Percentiles rank a stretch among this genome's conserved stretches.
Evolutionary conservation across 1,140 invertebrate genomes (phyloP).

Genomic region (Hylaeus volcanicus): DNA sequence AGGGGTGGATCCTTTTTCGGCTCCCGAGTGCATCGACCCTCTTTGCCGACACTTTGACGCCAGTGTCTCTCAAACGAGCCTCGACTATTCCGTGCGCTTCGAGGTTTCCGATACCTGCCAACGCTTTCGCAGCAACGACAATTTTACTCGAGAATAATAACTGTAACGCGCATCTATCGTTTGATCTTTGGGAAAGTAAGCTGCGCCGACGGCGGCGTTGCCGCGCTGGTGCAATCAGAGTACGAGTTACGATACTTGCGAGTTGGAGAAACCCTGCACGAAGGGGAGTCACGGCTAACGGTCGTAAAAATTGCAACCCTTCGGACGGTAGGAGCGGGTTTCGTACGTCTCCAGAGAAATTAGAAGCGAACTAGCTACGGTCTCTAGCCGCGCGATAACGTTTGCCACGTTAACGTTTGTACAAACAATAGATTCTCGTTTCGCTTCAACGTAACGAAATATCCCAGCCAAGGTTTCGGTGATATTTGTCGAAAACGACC

Average conservation of each 20-base stretch:
- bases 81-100: not conserved
- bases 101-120: not conserved
- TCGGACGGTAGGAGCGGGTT: slow-evolving; percentile 21
- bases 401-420: not conserved
- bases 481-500: no score
- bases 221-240: not conserved
- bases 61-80: not conserved
- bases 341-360: slow-evolving; percentile 53
- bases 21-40: slow-evolving; percentile 61
- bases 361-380: not conserved
- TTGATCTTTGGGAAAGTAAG: no score
- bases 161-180: no score
- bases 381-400: not conserved
- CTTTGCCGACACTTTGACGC: slow-evolving; percentile 7
- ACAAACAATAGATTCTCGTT: no score
- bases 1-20: slow-evolving; percentile 61
- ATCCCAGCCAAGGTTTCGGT: not conserved
- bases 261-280: slow-evolving; percentile 23
- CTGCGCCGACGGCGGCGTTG: no score
- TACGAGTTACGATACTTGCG: not conserved
- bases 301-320: slow-evolving; percentile 41
- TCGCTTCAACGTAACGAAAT: no score
- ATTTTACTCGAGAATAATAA: no score
- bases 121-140: no score
- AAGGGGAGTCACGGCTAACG: slow-evolving; percentile 19